These are phyloP conservation scores for Erythrolamprus reginae DNA, from an alignment of 2,113 vertebrate species.

Conservation along the genomic window DNA sequence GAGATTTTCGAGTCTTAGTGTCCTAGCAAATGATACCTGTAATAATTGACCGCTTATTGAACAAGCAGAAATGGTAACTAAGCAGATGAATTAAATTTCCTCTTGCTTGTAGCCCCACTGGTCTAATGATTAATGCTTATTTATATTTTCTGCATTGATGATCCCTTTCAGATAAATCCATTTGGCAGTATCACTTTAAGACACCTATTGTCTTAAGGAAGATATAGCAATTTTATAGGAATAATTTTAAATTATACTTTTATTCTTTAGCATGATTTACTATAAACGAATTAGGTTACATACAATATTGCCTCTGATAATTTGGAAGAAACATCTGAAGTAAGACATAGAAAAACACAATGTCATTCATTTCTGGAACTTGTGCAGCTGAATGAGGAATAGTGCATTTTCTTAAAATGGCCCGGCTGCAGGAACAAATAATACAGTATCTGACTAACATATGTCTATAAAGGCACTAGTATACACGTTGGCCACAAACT, in stretches of 20 bases:
- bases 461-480: not conserved
- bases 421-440: not conserved
- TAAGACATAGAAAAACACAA: not conserved
- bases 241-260: not conserved
- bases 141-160: not conserved
- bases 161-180: not conserved
- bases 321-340: not conserved
- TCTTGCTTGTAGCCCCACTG: not conserved
- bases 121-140: not conserved
- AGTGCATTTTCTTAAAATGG: not conserved
- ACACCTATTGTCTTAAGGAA: not conserved
- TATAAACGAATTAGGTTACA: not conserved
- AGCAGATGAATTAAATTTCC: not conserved
- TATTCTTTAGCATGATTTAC: not conserved
- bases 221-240: not conserved
- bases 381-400: not conserved
- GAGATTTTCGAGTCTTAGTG: not conserved
- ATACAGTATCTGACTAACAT: not conserved
- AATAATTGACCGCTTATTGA: not conserved
- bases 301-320: not conserved
- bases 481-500: not conserved
- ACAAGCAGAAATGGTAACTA: not conserved
- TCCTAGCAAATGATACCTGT: not conserved
- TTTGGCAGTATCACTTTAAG: not conserved
- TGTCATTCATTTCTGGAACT: not conserved